Conservation (phyloP, 2,113 vertebrate species). For the Phaethon lepturus region DNA sequence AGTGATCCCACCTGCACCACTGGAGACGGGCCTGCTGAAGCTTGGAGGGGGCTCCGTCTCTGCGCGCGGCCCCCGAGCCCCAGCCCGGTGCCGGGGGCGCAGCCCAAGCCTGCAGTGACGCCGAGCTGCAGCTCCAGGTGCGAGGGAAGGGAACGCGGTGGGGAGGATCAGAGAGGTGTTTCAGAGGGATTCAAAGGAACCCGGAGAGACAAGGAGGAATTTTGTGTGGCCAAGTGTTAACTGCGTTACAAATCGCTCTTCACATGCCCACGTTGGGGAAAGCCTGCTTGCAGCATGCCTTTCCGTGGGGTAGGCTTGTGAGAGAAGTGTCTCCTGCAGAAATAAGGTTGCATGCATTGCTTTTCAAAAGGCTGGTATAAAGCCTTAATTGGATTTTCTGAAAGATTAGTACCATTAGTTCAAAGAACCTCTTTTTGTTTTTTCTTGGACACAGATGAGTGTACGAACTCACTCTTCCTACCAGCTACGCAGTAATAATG, state of each 20-base stretch:
- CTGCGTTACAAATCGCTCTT: neutral
- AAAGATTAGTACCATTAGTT: neutral
- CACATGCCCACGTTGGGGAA: accelerated
- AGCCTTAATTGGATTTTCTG: neutral
- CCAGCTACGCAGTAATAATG: accelerated
- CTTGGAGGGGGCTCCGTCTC: accelerated
- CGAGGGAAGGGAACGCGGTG: accelerated
- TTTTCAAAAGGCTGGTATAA: neutral
- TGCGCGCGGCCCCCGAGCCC: neutral
- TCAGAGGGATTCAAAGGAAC: neutral
- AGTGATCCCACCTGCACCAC: accelerated
- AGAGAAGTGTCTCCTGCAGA: neutral
- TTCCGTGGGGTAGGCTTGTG: neutral
- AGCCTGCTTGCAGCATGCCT: neutral
- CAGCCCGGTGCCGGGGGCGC: accelerated
- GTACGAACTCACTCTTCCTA: too few species aligned
- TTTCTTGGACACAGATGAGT: neutral
- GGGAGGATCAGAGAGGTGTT: neutral
- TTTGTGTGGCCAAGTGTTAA: neutral
- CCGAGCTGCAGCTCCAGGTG: neutral
- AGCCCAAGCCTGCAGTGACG: neutral
- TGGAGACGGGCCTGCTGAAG: accelerated
- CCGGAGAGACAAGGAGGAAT: accelerated
- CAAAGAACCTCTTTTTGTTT: neutral
- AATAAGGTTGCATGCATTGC: accelerated